A percentile compares a stretch with the other conserved stretches of the same genome.
Conservation (phyloP, 2,797 vertebrate genomes). For the Micromesistius poutassou region DNA sequence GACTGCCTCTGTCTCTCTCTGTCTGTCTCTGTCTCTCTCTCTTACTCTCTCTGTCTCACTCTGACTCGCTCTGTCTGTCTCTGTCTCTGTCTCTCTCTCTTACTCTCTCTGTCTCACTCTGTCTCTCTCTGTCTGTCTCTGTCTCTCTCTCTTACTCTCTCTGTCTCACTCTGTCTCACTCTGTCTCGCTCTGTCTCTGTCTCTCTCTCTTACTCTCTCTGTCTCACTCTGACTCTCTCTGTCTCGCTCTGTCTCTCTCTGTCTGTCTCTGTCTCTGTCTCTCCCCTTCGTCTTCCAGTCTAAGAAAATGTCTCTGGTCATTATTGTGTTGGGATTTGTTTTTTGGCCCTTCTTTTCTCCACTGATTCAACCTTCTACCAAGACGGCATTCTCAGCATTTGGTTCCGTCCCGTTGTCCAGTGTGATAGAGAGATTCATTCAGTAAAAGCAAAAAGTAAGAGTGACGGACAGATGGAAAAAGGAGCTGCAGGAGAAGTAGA, state of each 20-base stretch:
- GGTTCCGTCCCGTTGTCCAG: too few relatives aligned
- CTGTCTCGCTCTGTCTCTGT: conserved; percentile 25
- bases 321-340: too few relatives aligned
- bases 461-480: too few relatives aligned
- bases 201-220: conserved; percentile 18
- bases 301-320: too few relatives aligned
- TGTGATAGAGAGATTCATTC: too few relatives aligned
- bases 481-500: too few relatives aligned
- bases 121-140: conserved; percentile 12
- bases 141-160: conserved; percentile 18
- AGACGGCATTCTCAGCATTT: too few relatives aligned
- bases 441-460: too few relatives aligned
- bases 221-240: conserved; percentile 8
- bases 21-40: conserved; percentile 18
- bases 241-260: conserved; percentile 27
- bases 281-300: not conserved
- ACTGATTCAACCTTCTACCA: too few relatives aligned
- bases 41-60: conserved; percentile 22
- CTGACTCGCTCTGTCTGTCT: conserved; percentile 19
- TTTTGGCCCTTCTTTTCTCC: too few relatives aligned
- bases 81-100: conserved; percentile 22
- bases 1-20: conserved; percentile 28
- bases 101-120: conserved; percentile 23
- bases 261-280: conserved; percentile 11
- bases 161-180: conserved; percentile 21